phyloP scores from a whole-genome alignment of 2,797 vertebrate genomes.

The Alca torda region DNA sequence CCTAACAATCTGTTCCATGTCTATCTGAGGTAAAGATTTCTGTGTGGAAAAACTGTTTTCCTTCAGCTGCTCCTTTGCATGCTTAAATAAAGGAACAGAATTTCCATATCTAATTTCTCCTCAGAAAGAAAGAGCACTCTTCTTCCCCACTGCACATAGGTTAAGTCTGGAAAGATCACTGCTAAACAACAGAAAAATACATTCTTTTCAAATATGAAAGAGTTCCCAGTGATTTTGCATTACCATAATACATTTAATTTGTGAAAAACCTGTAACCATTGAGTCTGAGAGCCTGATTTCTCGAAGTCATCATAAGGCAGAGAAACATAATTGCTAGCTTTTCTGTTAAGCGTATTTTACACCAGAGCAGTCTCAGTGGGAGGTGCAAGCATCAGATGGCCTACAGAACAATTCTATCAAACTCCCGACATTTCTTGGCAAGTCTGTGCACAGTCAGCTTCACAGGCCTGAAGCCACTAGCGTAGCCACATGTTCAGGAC shows the following conservation, averaged over 20 bases:
- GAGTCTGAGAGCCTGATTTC: background rate
- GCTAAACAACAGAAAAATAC: background rate
- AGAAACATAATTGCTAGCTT: background rate
- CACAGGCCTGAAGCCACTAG: background rate
- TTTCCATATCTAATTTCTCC: background rate
- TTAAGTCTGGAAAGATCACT: background rate
- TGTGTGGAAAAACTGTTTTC: background rate
- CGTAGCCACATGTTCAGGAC: background rate
- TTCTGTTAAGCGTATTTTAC: background rate
- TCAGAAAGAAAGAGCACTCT: background rate
- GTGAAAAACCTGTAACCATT: background rate
- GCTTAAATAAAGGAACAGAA: background rate
- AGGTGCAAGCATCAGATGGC: background rate
- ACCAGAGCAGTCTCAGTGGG: background rate
- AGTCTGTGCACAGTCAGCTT: background rate
- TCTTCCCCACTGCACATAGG: background rate
- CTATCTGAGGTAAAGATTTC: background rate
- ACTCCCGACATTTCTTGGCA: background rate
- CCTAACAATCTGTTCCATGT: background rate
- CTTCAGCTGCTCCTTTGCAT: background rate
- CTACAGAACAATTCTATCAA: background rate
- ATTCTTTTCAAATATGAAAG: background rate
- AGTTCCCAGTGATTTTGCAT: background rate
- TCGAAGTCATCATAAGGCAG: background rate
- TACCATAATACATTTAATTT: background rate